Percentiles rank a stretch among this genome's conserved stretches.
phyloP scores from a whole-genome alignment of 2,888 invertebrate species.

The Ectobius pallidus region DNA sequence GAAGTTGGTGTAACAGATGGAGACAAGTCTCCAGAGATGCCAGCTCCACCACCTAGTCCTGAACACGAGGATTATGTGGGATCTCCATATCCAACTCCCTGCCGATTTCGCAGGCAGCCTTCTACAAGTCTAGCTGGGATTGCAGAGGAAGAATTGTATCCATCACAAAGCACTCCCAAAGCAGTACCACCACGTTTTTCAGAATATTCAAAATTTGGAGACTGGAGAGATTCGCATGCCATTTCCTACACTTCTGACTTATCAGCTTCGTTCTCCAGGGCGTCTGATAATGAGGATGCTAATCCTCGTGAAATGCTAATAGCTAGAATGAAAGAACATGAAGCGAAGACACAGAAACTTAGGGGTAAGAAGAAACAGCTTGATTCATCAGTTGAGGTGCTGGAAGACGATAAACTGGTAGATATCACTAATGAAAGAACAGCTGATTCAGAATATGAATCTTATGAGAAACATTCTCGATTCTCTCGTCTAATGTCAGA shows the following conservation, averaged over 20 bases:
- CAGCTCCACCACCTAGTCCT: constrained; percentile 25
- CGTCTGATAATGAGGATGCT: neutral
- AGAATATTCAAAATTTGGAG: neutral
- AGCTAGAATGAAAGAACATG: constrained; percentile 14
- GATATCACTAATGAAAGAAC: neutral
- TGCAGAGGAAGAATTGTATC: neutral
- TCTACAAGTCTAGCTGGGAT: neutral
- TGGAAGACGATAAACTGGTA: too few relatives aligned
- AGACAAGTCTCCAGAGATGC: too few relatives aligned
- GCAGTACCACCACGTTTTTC: neutral
- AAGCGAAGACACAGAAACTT: neutral
- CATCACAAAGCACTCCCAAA: neutral
- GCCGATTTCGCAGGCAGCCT: neutral
- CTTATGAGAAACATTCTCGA: neutral
- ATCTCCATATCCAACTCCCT: constrained; percentile 11
- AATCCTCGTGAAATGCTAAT: neutral
- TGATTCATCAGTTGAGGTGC: too few relatives aligned
- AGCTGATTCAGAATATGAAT: neutral
- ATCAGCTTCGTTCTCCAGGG: neutral
- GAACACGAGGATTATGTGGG: neutral
- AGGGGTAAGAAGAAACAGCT: too few relatives aligned
- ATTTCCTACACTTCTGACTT: neutral
- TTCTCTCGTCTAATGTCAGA: too few relatives aligned
- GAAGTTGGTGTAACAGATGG: neutral
- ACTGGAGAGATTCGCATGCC: neutral